Base-by-base conservation (phyloP, 2,888 invertebrate genomes). In the Drosophila pseudotakahashii region DNA sequence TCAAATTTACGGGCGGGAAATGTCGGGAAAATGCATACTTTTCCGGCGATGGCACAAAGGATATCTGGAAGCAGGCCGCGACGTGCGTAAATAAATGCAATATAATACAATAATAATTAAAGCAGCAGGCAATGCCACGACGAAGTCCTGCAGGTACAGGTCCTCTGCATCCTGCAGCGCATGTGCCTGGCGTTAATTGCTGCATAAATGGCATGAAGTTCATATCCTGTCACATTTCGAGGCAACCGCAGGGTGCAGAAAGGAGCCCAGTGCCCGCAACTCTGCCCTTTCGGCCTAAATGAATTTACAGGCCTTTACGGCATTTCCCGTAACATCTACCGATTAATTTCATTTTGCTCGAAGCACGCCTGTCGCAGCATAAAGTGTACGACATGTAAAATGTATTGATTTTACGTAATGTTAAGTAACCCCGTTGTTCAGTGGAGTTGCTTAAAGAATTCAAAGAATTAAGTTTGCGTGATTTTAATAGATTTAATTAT, bases 31-130 rank as follows among this genome's bases (percentile, higher is more conserved):
- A 23, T 42, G 44, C 53, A 60, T 70, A 42, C 70, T 60, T 71
- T 37, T 61, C 36, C 42, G 34, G 39, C 14, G 34, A 32, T 13
- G 19, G 50, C 42, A 52, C 68, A 67, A 75, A 51, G 61, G 55
- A 68, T 51, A 44, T 68, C 32, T 34, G 47, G 48, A 42, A 39
- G 60, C 37, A 19, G 68, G 36, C 45, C 48, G 76, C 68, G 48
- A 55, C 58, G 77, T 51, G 71, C 76, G 83, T 80, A 76, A 86
- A 82, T 81, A 84, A 87, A 81, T 84, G 88, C 72, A 87, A 87
- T 84, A 79, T 83, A 83, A 85, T 81, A 79, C 76, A 87, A 84
- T 87, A 84, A 81, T 87, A 76, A 79, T 83, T 79, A 79, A 87
- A 79, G 76, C 73, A 59, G 74, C 63, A 73, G 68, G 62, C 75